Percentiles rank a stretch among this genome's conserved stretches.
Evolutionary conservation across 1,140 invertebrate genomes (phyloP).

Genomic region (Psilanteris sp.): DNA sequence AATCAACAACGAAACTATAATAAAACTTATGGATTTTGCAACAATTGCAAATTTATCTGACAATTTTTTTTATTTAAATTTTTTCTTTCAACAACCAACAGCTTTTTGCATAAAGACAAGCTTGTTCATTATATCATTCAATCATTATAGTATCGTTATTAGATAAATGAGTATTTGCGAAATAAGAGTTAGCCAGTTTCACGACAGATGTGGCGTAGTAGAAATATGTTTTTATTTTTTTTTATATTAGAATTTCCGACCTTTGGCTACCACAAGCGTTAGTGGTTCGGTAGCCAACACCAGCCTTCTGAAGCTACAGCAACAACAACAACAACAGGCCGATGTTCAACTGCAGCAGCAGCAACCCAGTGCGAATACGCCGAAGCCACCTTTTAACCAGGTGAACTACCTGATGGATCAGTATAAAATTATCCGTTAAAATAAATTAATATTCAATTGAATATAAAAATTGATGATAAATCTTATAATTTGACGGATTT

Average conservation of each 20-base stretch:
- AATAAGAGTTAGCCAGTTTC: slow-evolving; percentile 6
- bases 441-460: slow-evolving; percentile 4
- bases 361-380: slow-evolving; percentile 74
- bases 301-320: slow-evolving; percentile 78
- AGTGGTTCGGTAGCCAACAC: slow-evolving; percentile 77
- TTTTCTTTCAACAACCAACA: slow-evolving; percentile 1
- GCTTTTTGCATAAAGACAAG: slow-evolving; percentile 20
- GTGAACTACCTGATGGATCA: slow-evolving; percentile 73
- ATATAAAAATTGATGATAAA: too few relatives aligned
- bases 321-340: slow-evolving; percentile 76
- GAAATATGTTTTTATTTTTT: slow-evolving; percentile 47
- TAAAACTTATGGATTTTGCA: too few relatives aligned
- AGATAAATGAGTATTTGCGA: slow-evolving; percentile 5
- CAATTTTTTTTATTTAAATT: neutral
- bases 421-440: slow-evolving; percentile 34
- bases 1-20: too few relatives aligned
- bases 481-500: slow-evolving; percentile 14
- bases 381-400: slow-evolving; percentile 79
- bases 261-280: slow-evolving; percentile 73
- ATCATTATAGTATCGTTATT: slow-evolving; percentile 16
- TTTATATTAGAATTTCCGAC: slow-evolving; percentile 72
- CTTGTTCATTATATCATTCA: slow-evolving; percentile 23
- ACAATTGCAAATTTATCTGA: too few relatives aligned
- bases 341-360: slow-evolving; percentile 76
- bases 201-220: slow-evolving; percentile 61